Evolutionary conservation across 2,797 vertebrate species (phyloP), one percentile per base, ranked within the genome.

Genomic region (Emydoidea blandingii): DNA sequence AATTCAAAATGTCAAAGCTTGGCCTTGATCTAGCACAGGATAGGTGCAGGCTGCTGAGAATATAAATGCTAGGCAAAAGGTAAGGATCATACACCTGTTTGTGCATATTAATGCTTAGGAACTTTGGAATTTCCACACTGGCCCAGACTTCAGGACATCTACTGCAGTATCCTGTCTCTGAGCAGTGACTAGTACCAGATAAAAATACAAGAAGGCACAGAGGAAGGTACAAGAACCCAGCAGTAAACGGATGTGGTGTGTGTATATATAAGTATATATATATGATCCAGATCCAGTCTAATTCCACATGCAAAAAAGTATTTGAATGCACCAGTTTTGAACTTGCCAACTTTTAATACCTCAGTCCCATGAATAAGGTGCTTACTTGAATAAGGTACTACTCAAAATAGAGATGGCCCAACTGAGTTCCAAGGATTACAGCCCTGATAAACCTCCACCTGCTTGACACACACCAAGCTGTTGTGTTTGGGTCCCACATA

Each of bases 81-180:
- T 41, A 81, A 3, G 7, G 0, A 0, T 83, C 2, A 5, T 37
- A 2, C 25, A 81, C 76, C 56, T 19, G 16, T 19, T 65, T n/a
- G 5, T 65, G 34, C 34, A 65, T 37, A 65, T 65, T n/a, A 18
- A 34, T 65, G 19, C 4, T 10, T 21, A 68, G 34, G 8, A 37
- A n/a, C 16, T 18, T 68, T 68, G 62, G 62, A 19, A n/a, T 68
- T 65, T 37, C 18, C 62, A 68, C 34, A 68, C 18, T 37, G n/a
- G n/a, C 11, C 21, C 65, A 68, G 65, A 68, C 18, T 68, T 37
- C n/a, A 72, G n/a, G 10, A 37, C n/a, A 72, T 37, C 9, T 72
- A 18, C 5, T 41, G 19, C 2, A 5, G n/a, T 37, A 72, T 12
- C n/a, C n/a, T 41, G n/a, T 72, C n/a, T 72, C n/a, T 72, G 18